phyloP scores from a whole-genome alignment of 1,140 invertebrate genomes.

The Argopecten irradians region DNA sequence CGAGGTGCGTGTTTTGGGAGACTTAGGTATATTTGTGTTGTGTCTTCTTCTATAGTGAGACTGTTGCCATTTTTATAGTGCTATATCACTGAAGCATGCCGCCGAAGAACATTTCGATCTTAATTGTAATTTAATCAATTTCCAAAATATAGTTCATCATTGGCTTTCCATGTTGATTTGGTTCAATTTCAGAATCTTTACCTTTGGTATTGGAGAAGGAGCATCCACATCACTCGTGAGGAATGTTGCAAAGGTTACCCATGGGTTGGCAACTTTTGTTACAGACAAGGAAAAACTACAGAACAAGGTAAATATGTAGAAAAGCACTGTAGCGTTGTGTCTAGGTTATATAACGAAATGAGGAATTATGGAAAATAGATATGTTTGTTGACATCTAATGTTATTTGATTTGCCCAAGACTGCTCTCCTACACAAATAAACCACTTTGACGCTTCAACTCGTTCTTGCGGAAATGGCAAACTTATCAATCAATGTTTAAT shows the following conservation, averaged over 20 bases:
- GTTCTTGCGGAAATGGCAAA: background rate
- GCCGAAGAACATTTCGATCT: too few relatives aligned
- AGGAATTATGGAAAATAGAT: background rate
- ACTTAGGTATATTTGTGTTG: too few relatives aligned
- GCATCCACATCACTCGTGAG: conserved; percentile 31
- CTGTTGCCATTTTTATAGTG: too few relatives aligned
- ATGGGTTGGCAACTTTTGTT: conserved; percentile 36
- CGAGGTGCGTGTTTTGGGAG: too few relatives aligned
- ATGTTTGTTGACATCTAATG: background rate
- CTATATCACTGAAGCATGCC: too few relatives aligned
- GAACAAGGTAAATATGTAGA: conserved; percentile 28
- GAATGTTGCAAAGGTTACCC: conserved; percentile 30
- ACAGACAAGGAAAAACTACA: conserved; percentile 34
- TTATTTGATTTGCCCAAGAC: background rate
- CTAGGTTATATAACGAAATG: too few relatives aligned
- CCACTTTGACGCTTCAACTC: background rate
- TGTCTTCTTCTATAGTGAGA: too few relatives aligned
- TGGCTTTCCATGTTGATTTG: too few relatives aligned
- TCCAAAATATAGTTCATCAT: too few relatives aligned
- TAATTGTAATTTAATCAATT: too few relatives aligned
- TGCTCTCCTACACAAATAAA: background rate
- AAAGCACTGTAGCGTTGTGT: too few relatives aligned
- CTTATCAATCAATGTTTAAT: too few relatives aligned
- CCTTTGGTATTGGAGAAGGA: conserved; percentile 39
- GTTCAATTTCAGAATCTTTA: conserved; percentile 27